phyloP scores from a whole-genome alignment of 2,113 vertebrate genomes.

The Cyprinus carpio region DNA sequence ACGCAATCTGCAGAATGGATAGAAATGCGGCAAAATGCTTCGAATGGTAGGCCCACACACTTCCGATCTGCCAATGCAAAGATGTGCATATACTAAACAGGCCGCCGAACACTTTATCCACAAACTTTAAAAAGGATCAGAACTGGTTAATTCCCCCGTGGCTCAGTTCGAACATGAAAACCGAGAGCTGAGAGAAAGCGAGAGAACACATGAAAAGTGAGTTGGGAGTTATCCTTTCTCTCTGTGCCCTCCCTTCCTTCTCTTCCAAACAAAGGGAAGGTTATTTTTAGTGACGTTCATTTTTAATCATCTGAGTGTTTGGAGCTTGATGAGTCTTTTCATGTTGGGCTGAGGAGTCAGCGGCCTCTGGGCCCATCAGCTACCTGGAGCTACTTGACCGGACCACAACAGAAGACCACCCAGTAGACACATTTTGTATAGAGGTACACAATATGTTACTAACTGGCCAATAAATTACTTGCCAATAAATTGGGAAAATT shows the following conservation, averaged over 20 bases:
- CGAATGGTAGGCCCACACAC: neutral
- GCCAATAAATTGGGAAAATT: neutral
- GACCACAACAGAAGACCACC: slow-evolving; percentile 18
- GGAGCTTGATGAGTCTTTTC: slow-evolving; percentile 53
- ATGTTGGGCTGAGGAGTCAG: slow-evolving; percentile 26
- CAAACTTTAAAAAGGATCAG: slow-evolving; percentile 45
- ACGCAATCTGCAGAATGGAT: neutral
- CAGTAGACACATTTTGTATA: neutral
- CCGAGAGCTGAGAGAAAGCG: slow-evolving; percentile 1
- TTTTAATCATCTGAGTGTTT: slow-evolving; percentile 52
- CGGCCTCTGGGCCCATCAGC: neutral
- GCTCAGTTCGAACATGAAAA: slow-evolving; percentile 22
- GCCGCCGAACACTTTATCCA: slow-evolving; percentile 44
- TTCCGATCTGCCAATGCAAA: neutral
- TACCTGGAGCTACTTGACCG: neutral
- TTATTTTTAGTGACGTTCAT: slow-evolving; percentile 51
- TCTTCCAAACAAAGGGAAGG: slow-evolving; percentile 47
- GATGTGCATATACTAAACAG: slow-evolving; percentile 33
- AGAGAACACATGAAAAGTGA: slow-evolving; percentile 36
- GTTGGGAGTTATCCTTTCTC: slow-evolving; percentile 35
- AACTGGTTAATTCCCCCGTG: slow-evolving; percentile 47
- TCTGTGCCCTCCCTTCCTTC: slow-evolving; percentile 16
- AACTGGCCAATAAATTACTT: neutral
- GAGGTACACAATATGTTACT: neutral
- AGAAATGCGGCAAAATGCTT: neutral